Percentiles rank a stretch among this genome's conserved stretches.
Evolutionary conservation across 2,797 vertebrate species (phyloP).

Genomic region (Carapus acus): DNA sequence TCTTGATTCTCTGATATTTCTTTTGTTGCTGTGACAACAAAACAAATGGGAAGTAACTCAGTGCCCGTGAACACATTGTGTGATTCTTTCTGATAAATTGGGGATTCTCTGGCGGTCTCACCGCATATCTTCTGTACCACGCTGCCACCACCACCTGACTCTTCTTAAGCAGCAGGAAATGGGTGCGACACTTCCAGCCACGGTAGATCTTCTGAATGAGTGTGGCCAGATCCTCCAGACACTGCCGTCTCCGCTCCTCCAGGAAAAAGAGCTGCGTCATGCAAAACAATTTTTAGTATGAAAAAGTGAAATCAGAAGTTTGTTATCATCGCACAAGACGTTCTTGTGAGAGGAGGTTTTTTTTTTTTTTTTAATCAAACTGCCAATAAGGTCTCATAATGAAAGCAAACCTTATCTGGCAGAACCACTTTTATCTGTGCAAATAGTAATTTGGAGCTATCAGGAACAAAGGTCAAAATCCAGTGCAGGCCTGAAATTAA

Average conservation of each 20-base stretch:
- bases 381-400: background rate
- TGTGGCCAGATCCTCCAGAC: conserved; percentile 87
- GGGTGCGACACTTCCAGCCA: conserved; percentile 89
- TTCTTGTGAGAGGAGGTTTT: too few species aligned
- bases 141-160: conserved; percentile 90
- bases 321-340: too few species aligned
- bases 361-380: background rate
- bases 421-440: background rate
- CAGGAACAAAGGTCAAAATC: conserved; percentile 24
- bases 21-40: conserved; percentile 83
- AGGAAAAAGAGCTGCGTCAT: conserved; percentile 94
- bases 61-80: too few species aligned
- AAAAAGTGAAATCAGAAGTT: too few species aligned
- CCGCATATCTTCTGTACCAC: conserved; percentile 88
- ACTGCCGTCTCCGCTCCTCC: conserved; percentile 86
- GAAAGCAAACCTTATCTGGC: background rate
- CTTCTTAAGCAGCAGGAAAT: conserved; percentile 86
- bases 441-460: conserved; percentile 24
- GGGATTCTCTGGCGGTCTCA: conserved; percentile 59
- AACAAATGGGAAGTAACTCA: conserved; percentile 6
- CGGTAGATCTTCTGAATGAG: conserved; percentile 97
- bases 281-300: too few species aligned
- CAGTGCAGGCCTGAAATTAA: background rate
- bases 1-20: conserved; percentile 85
- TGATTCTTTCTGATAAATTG: too few species aligned